These are phyloP conservation scores for Passer montanus DNA, from an alignment of 2,113 vertebrate species.

Conservation along the genomic window DNA sequence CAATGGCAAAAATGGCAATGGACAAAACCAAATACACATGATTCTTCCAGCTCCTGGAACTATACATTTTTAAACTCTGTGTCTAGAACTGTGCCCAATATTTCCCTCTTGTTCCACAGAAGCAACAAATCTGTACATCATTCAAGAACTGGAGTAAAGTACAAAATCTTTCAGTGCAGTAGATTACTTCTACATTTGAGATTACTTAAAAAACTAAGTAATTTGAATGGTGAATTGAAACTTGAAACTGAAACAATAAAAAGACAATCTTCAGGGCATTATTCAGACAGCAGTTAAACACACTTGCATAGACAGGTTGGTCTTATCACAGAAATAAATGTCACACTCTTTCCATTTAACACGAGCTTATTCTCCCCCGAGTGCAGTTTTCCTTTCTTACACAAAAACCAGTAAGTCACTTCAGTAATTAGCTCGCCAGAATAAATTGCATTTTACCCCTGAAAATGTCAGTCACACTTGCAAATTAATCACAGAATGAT, in stretches of 20 bases:
- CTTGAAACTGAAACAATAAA: conserved; percentile 32
- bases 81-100: background rate
- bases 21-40: background rate
- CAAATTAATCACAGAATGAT: conserved; percentile 2
- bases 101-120: background rate
- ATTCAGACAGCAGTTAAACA: conserved; percentile 1
- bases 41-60: background rate
- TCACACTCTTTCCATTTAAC: background rate
- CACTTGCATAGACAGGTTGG: background rate
- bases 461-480: background rate
- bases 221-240: conserved; percentile 4
- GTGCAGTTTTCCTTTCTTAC: background rate
- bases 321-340: conserved; percentile 7
- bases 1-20: background rate
- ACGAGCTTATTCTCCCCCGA: background rate
- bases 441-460: background rate
- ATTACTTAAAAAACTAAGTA: background rate
- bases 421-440: background rate
- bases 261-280: background rate
- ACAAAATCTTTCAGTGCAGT: background rate
- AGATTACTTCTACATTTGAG: background rate
- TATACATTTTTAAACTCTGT: background rate
- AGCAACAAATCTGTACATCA: background rate
- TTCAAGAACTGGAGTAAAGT: background rate
- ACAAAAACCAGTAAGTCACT: background rate